Base-by-base conservation (phyloP, 2,797 vertebrate species). In the Hypotaenidia philippensis region DNA sequence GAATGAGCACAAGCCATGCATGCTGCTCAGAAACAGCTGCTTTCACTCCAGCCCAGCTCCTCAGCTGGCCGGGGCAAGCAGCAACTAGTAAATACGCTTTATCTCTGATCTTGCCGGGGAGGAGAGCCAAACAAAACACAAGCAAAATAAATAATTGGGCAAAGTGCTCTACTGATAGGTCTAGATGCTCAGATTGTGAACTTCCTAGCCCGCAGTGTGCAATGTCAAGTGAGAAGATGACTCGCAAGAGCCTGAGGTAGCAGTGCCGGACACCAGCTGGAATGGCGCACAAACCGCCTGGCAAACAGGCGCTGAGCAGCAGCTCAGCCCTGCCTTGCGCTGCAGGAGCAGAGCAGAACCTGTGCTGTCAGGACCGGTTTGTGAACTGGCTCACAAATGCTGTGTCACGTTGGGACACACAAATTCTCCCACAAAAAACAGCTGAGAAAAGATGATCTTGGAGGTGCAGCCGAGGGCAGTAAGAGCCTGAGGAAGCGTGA, bases 1-100 rank as follows among this genome's bases (percentile, higher is more conserved):
- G 96, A 97, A 95, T 59, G 93, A 95, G 87, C 79, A 53, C 90
- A 75, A 87, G 38, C 50, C 83, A 87, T 0, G 87, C 89, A 85
- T 16, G 4, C 57, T 78, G 76, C 95, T 91, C 78, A 53, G 87
- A 85, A 97, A 80, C 97, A 97, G 95, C 94, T 95, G 95, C 88
- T 96, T 94, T 96, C 95, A 85, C 87, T 90, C 83, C 61, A 84
- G 80, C 83, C 92, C 50, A 47, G 49, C 75, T 95, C 89, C 60
- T 97, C 81, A 64, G 94, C 90, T 90, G 90, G 74, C 83, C 76
- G 0, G 80, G 50, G 56, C 89, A 84, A 94, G 86, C 87, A 89
- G 87, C 66, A 49, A 87, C 94, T 68, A 83, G 95, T 95, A 91
- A 96, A 96, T 93, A 92, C 47, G 61, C 70, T 87, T 84, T 85